Evolutionary conservation across 1,140 invertebrate species (phyloP), one percentile per base, ranked within the genome.

Genomic region (Dinothrombium tinctorium): DNA sequence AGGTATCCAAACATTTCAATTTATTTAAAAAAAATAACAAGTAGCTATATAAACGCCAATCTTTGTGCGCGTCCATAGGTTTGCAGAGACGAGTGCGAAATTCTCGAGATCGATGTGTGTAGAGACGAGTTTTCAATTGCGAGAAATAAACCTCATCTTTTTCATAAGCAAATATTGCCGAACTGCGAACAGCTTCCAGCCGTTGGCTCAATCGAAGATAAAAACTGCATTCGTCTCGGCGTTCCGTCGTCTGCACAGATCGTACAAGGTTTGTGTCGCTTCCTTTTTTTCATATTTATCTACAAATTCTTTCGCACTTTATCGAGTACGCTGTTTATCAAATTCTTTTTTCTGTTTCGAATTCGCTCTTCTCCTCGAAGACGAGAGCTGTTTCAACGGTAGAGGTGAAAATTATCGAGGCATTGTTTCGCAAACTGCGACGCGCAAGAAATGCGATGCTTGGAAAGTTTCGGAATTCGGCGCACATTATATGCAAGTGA

Each of bases 81-180:
- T 32, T 94, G 87, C 56, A 70, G 78, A 44, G 73, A 83, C 50
- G 81, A 87, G 51, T 90, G 83, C 59, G 73, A 86, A 54, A 65
- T 82, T 36, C 56, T 94, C 31, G 82, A 90, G 56, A 78, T 78
- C 54, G 79, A 87, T 50, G 61, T 92, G 1, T 94, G 87, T 54
- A 71, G 75, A 51, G 75, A 73, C 46, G 89, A 95, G 55, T 92
- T 92, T 60, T 78, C 81, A 0, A 77, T 90, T 46, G 87, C 84
- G 1, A 89, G 76, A 43, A 83, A 94, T 64, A 79, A 77, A 4
- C 65, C 84, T 12, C 82, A 92, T 50, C 79, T 65, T 48, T 48
- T 51, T 47, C 43, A 50, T 26, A 58, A 87, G 26, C 72, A n/a
- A n/a, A n/a, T 74, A 32, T 62, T 94, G 37, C 76, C 87, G 43